Evolutionary conservation across 2,113 vertebrate genomes (phyloP), one percentile per base, ranked within the genome.

Genomic region (Puntigrus tetrazona): DNA sequence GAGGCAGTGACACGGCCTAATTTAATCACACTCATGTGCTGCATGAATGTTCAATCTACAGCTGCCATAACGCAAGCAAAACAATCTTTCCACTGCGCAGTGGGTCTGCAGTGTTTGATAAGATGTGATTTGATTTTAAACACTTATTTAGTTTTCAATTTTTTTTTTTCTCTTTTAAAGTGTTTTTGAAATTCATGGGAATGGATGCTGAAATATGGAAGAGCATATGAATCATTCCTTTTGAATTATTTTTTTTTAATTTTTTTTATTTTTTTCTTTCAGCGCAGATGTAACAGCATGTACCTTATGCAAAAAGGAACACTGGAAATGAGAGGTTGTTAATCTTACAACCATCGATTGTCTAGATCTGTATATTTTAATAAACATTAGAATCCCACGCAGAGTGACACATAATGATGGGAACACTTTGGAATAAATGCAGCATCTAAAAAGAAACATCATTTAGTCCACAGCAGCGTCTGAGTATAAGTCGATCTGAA

Each of bases 1-100:
- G n/a, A 73, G 70, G 22, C n/a, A 43, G 38, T 45, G 36, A 73
- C 70, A 45, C 22, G 38, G 22, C 38, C 9, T 43, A 73, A 73
- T 73, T 73, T 73, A 73, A 73, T 73, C 70, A n/a, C 38, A 73
- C 22, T 78, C 34, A 25, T 78, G 34, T 78, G 76, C 20, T 43
- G 76, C 50, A 14, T 31, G 31, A 78, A 38, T 73, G 11, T 73
- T 73, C 70, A 73, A 73, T 73, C 41, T 41, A 45, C n/a, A 45
- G 38, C 70, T 73, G n/a, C 36, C 10, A 45, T 43, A 73, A 45
- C 10, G 13, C 38, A 73, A 41, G 70, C 36, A 25, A 73, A 43
- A 73, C 38, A 73, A 73, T 45, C 0, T n/a, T 72, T 72, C 4
- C 38, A 41, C 36, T 45, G 13, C 41, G 6, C 45, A 45, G 38